Conservation (phyloP, 2,888 invertebrate genomes). For the Campoplex capitator region DNA sequence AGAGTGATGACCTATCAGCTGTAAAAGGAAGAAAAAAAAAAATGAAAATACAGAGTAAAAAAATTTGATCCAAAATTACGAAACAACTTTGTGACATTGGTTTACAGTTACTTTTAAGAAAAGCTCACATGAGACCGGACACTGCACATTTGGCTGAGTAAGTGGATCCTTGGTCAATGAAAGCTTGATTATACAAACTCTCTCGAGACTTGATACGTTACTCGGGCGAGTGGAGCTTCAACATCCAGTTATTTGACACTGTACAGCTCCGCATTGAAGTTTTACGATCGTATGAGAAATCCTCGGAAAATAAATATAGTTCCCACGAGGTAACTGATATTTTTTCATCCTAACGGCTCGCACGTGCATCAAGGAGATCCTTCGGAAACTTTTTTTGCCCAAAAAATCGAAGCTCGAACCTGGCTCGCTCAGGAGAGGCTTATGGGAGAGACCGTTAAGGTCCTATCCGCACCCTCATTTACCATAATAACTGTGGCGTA, state of each 20-base stretch:
- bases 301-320: slow-evolving; percentile 28
- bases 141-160: background rate
- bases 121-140: background rate
- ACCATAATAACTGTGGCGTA: slow-evolving; percentile 30
- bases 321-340: slow-evolving; percentile 38
- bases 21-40: slow-evolving; percentile 3
- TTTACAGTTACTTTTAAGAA: slow-evolving; percentile 60
- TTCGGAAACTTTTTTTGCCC: background rate
- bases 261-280: slow-evolving; percentile 2
- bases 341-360: slow-evolving; percentile 23
- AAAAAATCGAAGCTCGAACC: background rate
- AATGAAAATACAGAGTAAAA: background rate
- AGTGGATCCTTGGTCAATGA: slow-evolving; percentile 37
- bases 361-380: slow-evolving; percentile 17
- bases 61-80: slow-evolving; percentile 13
- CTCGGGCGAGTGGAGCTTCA: background rate
- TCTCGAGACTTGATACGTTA: slow-evolving; percentile 24
- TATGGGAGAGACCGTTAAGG: background rate
- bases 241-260: slow-evolving; percentile 19
- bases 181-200: slow-evolving; percentile 36
- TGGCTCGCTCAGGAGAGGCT: background rate
- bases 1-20: slow-evolving; percentile 26
- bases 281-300: slow-evolving; percentile 21
- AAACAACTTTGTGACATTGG: slow-evolving; percentile 58
- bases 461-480: slow-evolving; percentile 12